Percentiles rank a stretch among this genome's conserved stretches.
Evolutionary conservation across 2,888 invertebrate species (phyloP).

Genomic region (Nomada hirtipes): DNA sequence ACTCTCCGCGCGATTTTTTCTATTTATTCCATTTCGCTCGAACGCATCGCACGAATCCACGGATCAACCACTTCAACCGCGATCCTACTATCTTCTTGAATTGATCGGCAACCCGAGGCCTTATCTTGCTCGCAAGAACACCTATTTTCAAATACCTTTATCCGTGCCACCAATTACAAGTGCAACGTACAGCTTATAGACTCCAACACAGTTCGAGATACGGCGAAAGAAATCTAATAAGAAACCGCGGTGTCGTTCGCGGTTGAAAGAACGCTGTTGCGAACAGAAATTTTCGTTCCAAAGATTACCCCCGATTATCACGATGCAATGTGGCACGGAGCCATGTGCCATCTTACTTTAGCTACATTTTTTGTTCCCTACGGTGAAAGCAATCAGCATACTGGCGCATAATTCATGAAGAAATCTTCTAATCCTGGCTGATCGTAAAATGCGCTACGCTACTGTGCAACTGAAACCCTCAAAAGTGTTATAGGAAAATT

Average conservation of each 20-base stretch:
- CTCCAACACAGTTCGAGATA: background rate
- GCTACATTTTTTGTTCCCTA: no score
- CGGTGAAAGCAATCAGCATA: no score
- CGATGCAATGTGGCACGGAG: background rate
- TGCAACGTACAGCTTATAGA: background rate
- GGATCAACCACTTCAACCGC: background rate
- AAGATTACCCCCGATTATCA: background rate
- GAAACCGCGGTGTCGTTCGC: background rate
- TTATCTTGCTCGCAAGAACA: background rate
- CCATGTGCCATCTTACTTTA: background rate
- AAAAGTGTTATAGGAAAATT: background rate
- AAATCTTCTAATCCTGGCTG: no score
- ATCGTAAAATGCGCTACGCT: no score
- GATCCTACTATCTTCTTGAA: background rate
- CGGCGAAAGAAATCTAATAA: background rate
- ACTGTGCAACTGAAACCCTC: no score
- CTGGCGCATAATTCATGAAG: no score
- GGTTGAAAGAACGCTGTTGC: background rate
- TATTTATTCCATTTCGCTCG: conserved; percentile 7
- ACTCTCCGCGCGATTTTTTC: background rate
- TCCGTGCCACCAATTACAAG: background rate
- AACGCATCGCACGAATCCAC: background rate
- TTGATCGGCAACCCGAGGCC: background rate
- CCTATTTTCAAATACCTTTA: background rate
- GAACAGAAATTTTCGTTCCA: background rate